Percentiles rank a stretch among this genome's conserved stretches.
phyloP scores from a whole-genome alignment of 2,113 vertebrate genomes.

The Monopterus albus region DNA sequence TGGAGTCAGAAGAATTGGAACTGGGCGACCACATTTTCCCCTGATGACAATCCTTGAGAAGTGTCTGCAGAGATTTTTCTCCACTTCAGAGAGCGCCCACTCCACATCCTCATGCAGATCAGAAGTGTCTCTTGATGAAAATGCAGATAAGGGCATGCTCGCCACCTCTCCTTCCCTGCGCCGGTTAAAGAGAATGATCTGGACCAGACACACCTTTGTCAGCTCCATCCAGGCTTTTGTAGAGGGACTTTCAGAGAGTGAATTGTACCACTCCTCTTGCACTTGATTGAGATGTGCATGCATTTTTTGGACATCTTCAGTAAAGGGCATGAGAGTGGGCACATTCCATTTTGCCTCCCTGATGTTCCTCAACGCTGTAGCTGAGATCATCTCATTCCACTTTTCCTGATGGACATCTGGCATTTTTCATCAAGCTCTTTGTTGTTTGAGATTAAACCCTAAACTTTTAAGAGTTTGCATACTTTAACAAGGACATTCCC shows the following conservation, averaged over 20 bases:
- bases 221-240: slow-evolving; percentile 26
- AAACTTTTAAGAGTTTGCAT: slow-evolving; percentile 49
- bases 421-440: slow-evolving; percentile 36
- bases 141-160: slow-evolving; percentile 37
- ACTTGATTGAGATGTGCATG: slow-evolving; percentile 21
- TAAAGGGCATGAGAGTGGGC: slow-evolving; percentile 33
- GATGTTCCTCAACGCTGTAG: slow-evolving; percentile 47
- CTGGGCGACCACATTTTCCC: neutral
- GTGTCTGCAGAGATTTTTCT: slow-evolving; percentile 24
- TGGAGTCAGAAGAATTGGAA: slow-evolving; percentile 38
- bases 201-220: slow-evolving; percentile 25
- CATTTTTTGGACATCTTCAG: slow-evolving; percentile 40
- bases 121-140: slow-evolving; percentile 5
- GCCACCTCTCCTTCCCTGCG: slow-evolving; percentile 25
- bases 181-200: slow-evolving; percentile 25
- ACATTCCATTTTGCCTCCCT: slow-evolving; percentile 43
- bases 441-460: slow-evolving; percentile 45
- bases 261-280: neutral
- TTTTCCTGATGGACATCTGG: slow-evolving; percentile 36
- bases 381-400: slow-evolving; percentile 53
- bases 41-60: slow-evolving; percentile 30
- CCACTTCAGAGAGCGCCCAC: slow-evolving; percentile 27
- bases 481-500: slow-evolving; percentile 51
- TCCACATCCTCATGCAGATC: slow-evolving; percentile 34
- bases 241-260: slow-evolving; percentile 19